Conservation (phyloP, 2,797 vertebrate genomes). For the Typhlichthys eigenmanni region DNA sequence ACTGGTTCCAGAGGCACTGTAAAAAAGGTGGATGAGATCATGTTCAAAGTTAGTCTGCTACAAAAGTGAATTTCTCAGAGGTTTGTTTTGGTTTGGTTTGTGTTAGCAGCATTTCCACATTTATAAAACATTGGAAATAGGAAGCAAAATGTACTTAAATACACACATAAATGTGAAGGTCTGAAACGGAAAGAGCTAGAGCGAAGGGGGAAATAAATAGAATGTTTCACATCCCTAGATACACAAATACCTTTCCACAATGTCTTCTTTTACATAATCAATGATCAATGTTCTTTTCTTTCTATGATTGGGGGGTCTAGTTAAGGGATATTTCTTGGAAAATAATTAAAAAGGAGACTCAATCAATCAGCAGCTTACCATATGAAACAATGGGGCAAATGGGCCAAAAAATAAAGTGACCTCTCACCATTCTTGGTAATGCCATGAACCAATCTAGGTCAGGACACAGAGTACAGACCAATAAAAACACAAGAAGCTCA, state of each 20-base stretch:
- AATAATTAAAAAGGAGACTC: constrained; percentile 11
- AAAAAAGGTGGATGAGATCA: constrained; percentile 17
- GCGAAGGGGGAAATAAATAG: too few species aligned
- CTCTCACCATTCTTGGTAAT: constrained; percentile 9
- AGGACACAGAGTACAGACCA: constrained; percentile 4
- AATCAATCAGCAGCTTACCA: background rate
- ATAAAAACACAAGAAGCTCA: background rate
- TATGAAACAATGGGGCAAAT: constrained; percentile 18
- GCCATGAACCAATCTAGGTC: constrained; percentile 32
- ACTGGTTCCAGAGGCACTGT: constrained; percentile 95
- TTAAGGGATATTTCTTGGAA: too few species aligned
- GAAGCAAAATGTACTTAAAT: too few species aligned
- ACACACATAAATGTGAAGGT: too few species aligned
- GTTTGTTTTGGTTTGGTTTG: too few species aligned
- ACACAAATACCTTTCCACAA: too few species aligned
- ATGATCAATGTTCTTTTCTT: too few species aligned
- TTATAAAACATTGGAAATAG: background rate
- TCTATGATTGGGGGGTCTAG: too few species aligned
- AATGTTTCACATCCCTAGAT: too few species aligned
- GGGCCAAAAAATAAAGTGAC: constrained; percentile 11
- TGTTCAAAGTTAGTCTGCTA: constrained; percentile 3
- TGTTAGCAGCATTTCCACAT: constrained; percentile 6
- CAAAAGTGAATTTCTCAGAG: background rate
- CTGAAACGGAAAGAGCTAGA: too few species aligned
- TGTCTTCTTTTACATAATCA: too few species aligned